Conservation (phyloP, 1,140 invertebrate species). For the Metopolophium dirhodum region DNA sequence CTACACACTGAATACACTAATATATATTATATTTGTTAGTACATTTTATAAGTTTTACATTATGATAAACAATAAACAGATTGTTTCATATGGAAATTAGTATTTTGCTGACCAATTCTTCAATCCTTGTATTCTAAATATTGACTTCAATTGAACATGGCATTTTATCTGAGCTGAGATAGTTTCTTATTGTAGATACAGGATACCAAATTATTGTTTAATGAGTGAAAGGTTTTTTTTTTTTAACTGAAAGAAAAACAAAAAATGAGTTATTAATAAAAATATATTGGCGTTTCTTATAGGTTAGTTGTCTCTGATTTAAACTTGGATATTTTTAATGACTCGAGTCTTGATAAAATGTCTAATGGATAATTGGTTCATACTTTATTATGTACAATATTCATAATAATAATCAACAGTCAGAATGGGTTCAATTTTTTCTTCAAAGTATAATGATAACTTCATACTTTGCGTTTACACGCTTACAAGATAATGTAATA, state of each 20-base stretch:
- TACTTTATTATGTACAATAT: not conserved
- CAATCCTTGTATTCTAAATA: not conserved
- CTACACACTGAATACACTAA: not conserved
- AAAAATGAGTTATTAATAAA: not conserved
- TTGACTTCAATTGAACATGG: not conserved
- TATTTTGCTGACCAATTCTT: not conserved
- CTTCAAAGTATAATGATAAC: too few species aligned
- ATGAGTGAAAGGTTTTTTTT: constrained; percentile 8
- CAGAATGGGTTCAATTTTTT: too few species aligned
- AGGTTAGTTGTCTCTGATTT: not conserved
- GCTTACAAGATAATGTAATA: too few species aligned
- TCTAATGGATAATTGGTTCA: not conserved
- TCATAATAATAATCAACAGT: too few species aligned
- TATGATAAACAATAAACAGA: not conserved
- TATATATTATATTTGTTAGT: not conserved
- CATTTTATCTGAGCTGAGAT: not conserved
- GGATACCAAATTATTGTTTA: not conserved
- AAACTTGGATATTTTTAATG: not conserved
- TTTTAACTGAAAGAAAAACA: not conserved
- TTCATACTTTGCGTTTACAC: too few species aligned
- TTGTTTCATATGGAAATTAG: not conserved
- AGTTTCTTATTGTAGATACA: not conserved
- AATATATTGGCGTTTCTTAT: not conserved
- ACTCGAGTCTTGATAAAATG: not conserved
- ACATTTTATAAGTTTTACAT: not conserved